These are phyloP conservation scores for Cerastis leucographa DNA, from an alignment of 2,888 invertebrate genomes.

Conservation along the genomic window DNA sequence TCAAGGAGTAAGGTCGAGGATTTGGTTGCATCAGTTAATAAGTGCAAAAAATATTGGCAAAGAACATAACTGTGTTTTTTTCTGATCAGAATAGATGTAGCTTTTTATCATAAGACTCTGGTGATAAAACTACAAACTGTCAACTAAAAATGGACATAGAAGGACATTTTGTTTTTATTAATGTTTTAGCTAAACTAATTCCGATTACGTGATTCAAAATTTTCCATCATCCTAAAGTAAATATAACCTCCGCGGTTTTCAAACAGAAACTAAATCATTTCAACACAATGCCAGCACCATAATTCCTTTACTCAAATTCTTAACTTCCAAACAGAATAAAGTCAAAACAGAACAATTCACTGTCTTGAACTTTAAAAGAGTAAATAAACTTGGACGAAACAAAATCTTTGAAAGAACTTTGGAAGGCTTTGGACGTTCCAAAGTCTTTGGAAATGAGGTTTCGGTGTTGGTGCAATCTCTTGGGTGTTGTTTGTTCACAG, in stretches of 20 bases:
- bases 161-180: background rate
- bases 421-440: constrained; percentile 43
- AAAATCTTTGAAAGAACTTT: constrained; percentile 50
- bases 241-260: constrained; percentile 31
- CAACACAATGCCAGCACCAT: constrained; percentile 40
- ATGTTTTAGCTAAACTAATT: constrained; percentile 10
- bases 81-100: no score
- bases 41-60: no score
- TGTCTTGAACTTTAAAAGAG: constrained; percentile 50
- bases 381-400: constrained; percentile 51
- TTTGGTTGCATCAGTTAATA: no score
- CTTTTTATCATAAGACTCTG: no score
- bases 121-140: no score
- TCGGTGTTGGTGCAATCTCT: constrained; percentile 48
- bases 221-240: constrained; percentile 30
- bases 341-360: constrained; percentile 51
- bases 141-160: no score
- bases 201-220: constrained; percentile 23
- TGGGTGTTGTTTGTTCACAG: constrained; percentile 61
- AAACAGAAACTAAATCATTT: constrained; percentile 44
- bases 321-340: constrained; percentile 47
- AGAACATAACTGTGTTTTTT: no score
- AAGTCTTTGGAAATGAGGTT: constrained; percentile 47
- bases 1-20: no score
- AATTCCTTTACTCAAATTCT: constrained; percentile 41